These are phyloP conservation scores for Suncus etruscus DNA, from an alignment of 2,113 vertebrate species.

Conservation along the genomic window DNA sequence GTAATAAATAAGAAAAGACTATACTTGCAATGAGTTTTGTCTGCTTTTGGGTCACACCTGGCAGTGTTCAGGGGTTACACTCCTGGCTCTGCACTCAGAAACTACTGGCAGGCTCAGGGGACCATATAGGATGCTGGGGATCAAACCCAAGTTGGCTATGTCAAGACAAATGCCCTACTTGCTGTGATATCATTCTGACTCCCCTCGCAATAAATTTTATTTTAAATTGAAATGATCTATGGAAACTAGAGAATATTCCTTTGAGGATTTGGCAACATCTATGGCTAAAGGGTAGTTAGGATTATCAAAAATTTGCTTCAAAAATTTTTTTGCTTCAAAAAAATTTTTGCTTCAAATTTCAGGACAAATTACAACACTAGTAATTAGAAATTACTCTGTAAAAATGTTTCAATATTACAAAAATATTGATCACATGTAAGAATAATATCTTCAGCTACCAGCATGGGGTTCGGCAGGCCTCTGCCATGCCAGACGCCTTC, in stretches of 20 bases:
- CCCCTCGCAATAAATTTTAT: too few species aligned
- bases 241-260: constrained; percentile 47
- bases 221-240: constrained; percentile 35
- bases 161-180: too few species aligned
- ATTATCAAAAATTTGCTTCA: constrained; percentile 46
- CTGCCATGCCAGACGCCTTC: too few species aligned
- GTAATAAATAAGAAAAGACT: constrained; percentile 30
- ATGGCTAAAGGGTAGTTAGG: not conserved
- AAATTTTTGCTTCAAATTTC: constrained; percentile 40
- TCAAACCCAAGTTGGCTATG: too few species aligned
- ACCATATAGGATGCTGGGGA: too few species aligned
- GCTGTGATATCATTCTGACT: too few species aligned
- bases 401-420: constrained; percentile 60
- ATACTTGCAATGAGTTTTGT: not conserved
- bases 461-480: too few species aligned
- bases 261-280: constrained; percentile 57
- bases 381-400: constrained; percentile 14
- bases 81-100: too few species aligned
- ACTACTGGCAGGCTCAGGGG: too few species aligned
- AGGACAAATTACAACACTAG: constrained; percentile 23
- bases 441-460: too few species aligned
- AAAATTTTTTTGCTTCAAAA: constrained; percentile 38
- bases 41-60: too few species aligned
- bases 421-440: constrained; percentile 48
- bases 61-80: too few species aligned